These are phyloP conservation scores for Petrocephalus microphthalmus DNA, from an alignment of 2,113 vertebrate genomes.

Conservation along the genomic window DNA sequence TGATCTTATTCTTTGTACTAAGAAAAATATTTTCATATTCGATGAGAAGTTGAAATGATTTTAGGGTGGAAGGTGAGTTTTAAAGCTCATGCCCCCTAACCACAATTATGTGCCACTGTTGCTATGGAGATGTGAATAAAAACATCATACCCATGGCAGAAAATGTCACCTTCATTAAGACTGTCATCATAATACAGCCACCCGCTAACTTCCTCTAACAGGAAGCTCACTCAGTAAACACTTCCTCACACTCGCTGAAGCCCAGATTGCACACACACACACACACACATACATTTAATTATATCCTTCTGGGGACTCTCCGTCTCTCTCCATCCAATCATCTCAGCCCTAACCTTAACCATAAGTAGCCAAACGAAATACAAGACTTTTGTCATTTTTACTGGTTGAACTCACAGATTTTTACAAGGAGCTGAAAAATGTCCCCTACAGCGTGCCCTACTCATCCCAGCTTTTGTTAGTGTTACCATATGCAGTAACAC, in stretches of 20 bases:
- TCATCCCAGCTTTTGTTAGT: no score
- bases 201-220: not conserved
- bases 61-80: not conserved
- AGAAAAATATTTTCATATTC: not conserved
- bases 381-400: no score
- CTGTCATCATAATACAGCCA: not conserved
- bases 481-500: no score
- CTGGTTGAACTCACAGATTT: no score
- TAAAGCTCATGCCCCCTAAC: not conserved
- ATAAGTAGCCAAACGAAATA: no score
- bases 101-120: not conserved
- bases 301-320: no score
- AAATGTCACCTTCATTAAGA: not conserved
- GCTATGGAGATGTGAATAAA: not conserved
- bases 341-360: no score
- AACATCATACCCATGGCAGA: not conserved
- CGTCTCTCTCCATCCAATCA: no score
- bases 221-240: not conserved
- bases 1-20: not conserved
- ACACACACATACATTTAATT: not conserved
- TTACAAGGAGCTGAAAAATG: no score
- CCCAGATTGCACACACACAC: no score
- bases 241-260: not conserved
- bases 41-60: not conserved
- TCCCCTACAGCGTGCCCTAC: no score